Conservation (phyloP, 1,140 invertebrate genomes). For the Cyphomyrmex costatus region DNA sequence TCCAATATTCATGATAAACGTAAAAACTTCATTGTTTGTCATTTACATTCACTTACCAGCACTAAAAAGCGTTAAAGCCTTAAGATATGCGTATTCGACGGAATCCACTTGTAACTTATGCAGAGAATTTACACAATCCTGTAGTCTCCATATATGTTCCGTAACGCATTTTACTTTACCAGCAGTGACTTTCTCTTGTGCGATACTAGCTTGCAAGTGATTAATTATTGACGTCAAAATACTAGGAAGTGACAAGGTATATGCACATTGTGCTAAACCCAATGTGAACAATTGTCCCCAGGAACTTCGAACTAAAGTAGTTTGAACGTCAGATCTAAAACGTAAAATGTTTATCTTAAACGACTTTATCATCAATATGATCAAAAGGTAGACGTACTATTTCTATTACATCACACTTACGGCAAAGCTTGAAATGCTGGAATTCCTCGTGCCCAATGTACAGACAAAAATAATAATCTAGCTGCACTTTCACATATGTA, state of each 20-base stretch:
- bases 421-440: constrained; percentile 93
- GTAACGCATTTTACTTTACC: constrained; percentile 92
- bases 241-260: constrained; percentile 92
- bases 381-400: not conserved
- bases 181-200: constrained; percentile 91
- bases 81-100: constrained; percentile 96
- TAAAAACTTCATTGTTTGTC: not conserved
- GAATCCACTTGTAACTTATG: constrained; percentile 92
- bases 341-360: not conserved
- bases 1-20: not conserved
- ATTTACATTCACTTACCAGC: constrained; percentile 83
- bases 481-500: constrained; percentile 97
- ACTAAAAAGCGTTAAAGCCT: constrained; percentile 94
- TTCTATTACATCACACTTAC: constrained; percentile 84
- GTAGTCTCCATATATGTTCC: constrained; percentile 93
- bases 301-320: constrained; percentile 93
- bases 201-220: constrained; percentile 89
- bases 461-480: constrained; percentile 94
- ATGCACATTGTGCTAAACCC: constrained; percentile 95
- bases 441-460: constrained; percentile 95
- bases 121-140: constrained; percentile 93
- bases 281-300: constrained; percentile 98
- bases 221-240: constrained; percentile 94
- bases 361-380: not conserved
- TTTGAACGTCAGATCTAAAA: constrained; percentile 93